Evolutionary conservation across 2,797 vertebrate genomes (phyloP), one percentile per base, ranked within the genome.

Genomic region (Enteromius argenteus): DNA sequence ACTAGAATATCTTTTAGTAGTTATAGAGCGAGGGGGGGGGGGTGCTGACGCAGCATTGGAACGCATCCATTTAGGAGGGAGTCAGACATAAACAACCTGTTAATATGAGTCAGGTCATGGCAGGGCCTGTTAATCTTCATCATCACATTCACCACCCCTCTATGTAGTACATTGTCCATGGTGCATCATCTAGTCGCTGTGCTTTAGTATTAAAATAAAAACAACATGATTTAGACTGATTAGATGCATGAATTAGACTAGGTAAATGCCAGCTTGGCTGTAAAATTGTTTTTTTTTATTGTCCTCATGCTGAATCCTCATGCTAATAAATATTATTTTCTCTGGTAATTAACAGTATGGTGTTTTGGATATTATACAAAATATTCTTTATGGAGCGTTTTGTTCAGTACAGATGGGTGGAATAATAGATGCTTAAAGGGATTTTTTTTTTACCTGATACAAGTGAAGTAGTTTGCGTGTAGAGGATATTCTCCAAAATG

Each of bases 1-100:
- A 46, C 72, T 81, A 64, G 81, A 86, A 87, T 85, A 75, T 87
- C 79, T 60, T 77, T 87, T 46, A 62, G 66, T 58, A 69, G 67
- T 74, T 58, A 60, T 77, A 51, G 81, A 77, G 80, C 85, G 81
- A 82, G 30, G 6, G 44, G 35, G 6, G 44, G 35, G 75, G 83
- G 23, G 44, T 0, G 87, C 87, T 86, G 86, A 85, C 80, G 77
- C 87, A 87, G 87, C 85, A 27, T 19, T 82, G 84, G 69, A 86
- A 32, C 23, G 6, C 27, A 27, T 86, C 64, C 79, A 84, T 68
- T 76, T 37, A 81, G 49, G 30, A 81, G 67, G n/a, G 53, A 79
- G 67, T 62, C 46, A 8, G 80, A 74, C 74, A 84, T n/a, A 89
- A 84, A 82, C 81, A 82, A 86, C 72, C 81, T 84, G 82, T 80